Evolutionary conservation across 2,797 vertebrate genomes (phyloP), one percentile per base, ranked within the genome.

Genomic region (Steatocranus sp.): DNA sequence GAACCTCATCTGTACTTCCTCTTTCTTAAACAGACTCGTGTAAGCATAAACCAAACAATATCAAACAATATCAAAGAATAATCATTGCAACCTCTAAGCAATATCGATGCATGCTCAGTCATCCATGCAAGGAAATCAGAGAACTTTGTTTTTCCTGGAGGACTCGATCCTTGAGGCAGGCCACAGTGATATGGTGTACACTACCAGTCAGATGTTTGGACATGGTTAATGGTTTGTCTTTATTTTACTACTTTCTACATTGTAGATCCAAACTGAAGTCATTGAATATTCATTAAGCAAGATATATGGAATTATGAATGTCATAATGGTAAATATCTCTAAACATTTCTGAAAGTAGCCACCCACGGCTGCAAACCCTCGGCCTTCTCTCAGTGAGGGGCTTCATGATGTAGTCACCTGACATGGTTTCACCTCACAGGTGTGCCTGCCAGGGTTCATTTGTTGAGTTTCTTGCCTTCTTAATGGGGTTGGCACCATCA

Each of bases 161-260:
- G 53, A 56, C 53, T 30, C 25, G 1, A 0, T 56, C 25, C 7
- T 0, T 15, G 51, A 4, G 12, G 46, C 4, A 9, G 17, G 51
- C 20, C 53, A 30, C 8, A 30, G 53, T 56, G 14, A 30, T 56
- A 0, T 6, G 14, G 25, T 30, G 15, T 17, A 30, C 15, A 18
- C 15, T 0, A 56, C 25, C 25, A 30, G 14, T 56, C 53, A 56
- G 25, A 30, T 8, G 8, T 56, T 56, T 56, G 25, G 53, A 56
- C 25, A 0, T 0, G 25, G 25, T 56, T 56, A 56, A 56, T 56
- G 53, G 53, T 10, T 56, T 0, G 14, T 17, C 25, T 56, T 56
- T 56, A 17, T 56, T 56, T 54, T 54, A 15, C 25, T 0, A 17
- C 14, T 30, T 54, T 54, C 25, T 30, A 54, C 25, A 2, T 54